A percentile compares a stretch with the other conserved stretches of the same genome.
Conservation (phyloP, 2,888 invertebrate species). For the Sinohyriopsis cumingii region DNA sequence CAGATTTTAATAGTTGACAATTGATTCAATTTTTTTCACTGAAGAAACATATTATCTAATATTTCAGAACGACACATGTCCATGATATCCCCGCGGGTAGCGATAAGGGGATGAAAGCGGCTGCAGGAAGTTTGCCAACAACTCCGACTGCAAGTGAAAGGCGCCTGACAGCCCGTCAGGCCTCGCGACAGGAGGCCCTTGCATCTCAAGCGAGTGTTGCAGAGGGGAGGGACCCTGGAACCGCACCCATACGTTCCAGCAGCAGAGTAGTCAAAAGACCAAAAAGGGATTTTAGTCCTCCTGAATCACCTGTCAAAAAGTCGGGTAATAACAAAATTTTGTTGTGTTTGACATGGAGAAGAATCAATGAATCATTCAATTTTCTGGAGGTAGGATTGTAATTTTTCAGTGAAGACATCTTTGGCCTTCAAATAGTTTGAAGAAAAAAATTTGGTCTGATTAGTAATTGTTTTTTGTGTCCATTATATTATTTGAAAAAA, state of each 20-base stretch:
- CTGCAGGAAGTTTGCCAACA: conserved; percentile 5
- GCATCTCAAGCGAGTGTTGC: neutral
- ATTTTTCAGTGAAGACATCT: neutral
- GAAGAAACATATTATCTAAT: too few relatives aligned
- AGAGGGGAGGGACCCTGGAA: conserved; percentile 2
- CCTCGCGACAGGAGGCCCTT: conserved; percentile 30
- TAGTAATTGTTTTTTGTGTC: too few relatives aligned
- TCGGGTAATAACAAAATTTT: conserved; percentile 17
- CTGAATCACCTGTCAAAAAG: conserved; percentile 56
- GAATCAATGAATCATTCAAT: neutral
- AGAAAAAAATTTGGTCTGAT: too few relatives aligned
- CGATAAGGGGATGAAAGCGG: conserved; percentile 6
- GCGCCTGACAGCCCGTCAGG: conserved; percentile 28
- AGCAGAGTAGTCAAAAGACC: conserved; percentile 50
- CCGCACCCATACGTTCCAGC: conserved; percentile 44
- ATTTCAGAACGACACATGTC: too few relatives aligned
- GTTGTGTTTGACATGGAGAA: neutral
- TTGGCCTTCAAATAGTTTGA: neutral
- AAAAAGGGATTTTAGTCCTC: conserved; percentile 52
- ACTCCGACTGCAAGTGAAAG: conserved; percentile 13
- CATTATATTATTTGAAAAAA: too few relatives aligned
- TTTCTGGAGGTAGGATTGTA: neutral
- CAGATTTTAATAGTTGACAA: too few relatives aligned
- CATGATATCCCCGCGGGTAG: too few relatives aligned
- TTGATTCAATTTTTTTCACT: too few relatives aligned